Conservation (phyloP, 2,113 vertebrate genomes). For the Salminus brasiliensis region DNA sequence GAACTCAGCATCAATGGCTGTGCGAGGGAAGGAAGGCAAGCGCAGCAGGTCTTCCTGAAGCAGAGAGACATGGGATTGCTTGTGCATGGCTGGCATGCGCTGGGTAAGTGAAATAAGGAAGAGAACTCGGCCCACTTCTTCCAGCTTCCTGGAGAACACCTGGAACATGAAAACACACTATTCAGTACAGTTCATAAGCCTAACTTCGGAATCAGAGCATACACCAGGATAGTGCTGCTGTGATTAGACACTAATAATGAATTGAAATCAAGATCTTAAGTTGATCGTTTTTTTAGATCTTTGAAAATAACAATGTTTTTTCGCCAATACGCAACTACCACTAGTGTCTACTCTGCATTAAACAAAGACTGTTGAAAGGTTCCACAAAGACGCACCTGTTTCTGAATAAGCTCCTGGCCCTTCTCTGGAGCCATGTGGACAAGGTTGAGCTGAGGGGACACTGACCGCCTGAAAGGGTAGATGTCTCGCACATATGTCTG, state of each 20-base stretch:
- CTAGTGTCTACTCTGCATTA: too few species aligned
- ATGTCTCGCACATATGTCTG: constrained; percentile 98
- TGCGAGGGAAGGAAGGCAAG: constrained; percentile 94
- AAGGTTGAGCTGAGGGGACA: constrained; percentile 96
- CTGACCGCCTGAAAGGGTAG: constrained; percentile 96
- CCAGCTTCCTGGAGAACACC: constrained; percentile 96
- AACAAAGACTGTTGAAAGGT: neutral
- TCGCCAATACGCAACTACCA: too few species aligned
- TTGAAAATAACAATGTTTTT: too few species aligned
- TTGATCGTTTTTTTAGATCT: too few species aligned
- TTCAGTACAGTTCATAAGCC: neutral
- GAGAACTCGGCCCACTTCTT: constrained; percentile 93
- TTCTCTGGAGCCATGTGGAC: constrained; percentile 97
- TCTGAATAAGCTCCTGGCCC: constrained; percentile 97
- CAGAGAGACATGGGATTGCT: constrained; percentile 96
- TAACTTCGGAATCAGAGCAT: neutral
- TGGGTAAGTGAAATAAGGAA: constrained; percentile 97
- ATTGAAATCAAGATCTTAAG: too few species aligned
- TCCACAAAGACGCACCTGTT: constrained; percentile 79
- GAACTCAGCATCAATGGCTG: constrained; percentile 95
- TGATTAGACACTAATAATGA: too few species aligned
- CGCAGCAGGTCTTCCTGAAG: constrained; percentile 97
- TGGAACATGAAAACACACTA: constrained; percentile 47
- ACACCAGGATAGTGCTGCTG: too few species aligned
- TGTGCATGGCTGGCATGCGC: constrained; percentile 92